Conservation (phyloP, 1,140 invertebrate genomes). For the Metaphire vulgaris region DNA sequence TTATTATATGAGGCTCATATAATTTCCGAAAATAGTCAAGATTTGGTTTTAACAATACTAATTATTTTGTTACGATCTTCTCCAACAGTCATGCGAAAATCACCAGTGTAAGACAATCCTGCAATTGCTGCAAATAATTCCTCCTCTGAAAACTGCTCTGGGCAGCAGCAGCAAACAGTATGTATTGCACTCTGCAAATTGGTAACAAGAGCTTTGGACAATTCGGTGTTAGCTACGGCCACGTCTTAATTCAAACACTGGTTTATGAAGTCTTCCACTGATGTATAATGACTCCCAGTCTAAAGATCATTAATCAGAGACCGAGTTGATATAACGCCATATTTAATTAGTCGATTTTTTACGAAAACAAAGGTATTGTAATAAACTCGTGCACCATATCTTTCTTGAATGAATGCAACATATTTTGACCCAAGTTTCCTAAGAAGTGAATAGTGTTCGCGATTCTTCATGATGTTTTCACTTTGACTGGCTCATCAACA, state of each 20-base stretch:
- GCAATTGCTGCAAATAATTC: slow-evolving; percentile 80
- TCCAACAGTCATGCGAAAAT: slow-evolving; percentile 93
- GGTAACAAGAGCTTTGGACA: slow-evolving; percentile 56
- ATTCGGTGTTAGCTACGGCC: slow-evolving; percentile 26
- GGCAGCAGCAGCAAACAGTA: slow-evolving; percentile 77
- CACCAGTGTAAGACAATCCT: slow-evolving; percentile 78
- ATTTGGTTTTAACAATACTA: slow-evolving; percentile 86
- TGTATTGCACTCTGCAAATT: slow-evolving; percentile 84
- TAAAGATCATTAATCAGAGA: slow-evolving; percentile 79
- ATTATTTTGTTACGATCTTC: slow-evolving; percentile 90
- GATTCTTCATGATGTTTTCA: slow-evolving; percentile 74
- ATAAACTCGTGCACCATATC: slow-evolving; percentile 77
- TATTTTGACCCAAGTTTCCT: slow-evolving; percentile 66
- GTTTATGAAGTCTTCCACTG: slow-evolving; percentile 91
- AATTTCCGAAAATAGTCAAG: slow-evolving; percentile 68
- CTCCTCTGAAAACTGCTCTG: slow-evolving; percentile 77
- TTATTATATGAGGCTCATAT: slow-evolving; percentile 61
- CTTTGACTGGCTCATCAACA: slow-evolving; percentile 77
- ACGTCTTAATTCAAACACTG: slow-evolving; percentile 58
- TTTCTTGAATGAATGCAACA: slow-evolving; percentile 71
- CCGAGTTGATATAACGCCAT: slow-evolving; percentile 80
- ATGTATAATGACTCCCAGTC: slow-evolving; percentile 91
- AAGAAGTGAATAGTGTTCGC: slow-evolving; percentile 77
- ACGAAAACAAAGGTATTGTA: slow-evolving; percentile 87
- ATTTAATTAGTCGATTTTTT: slow-evolving; percentile 76